Base-by-base conservation (phyloP, 1,140 invertebrate species). In the Telenomus remus region DNA sequence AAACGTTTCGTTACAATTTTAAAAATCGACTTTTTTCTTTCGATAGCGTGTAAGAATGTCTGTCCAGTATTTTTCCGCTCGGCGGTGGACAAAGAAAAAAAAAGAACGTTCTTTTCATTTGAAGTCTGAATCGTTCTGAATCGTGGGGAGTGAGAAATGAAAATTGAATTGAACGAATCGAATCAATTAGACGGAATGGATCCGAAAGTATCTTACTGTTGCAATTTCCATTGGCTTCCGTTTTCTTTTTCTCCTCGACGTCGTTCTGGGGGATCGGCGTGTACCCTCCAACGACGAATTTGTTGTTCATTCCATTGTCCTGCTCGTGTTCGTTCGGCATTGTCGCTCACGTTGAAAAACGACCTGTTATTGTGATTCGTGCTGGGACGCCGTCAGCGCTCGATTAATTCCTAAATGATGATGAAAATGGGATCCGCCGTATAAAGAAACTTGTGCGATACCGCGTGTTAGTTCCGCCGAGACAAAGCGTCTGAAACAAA, bases 261-360 rank as follows among this genome's bases (percentile, higher is more conserved):
- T 79, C 46, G 60, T 43, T 64, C 42, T 83, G 80, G 7, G 68
- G 76, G 7, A 85, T 81, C 10, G 80, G 77, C 33, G 46, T 78
- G 37, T 84, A 84, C 9, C 79, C 78, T 5, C 77, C 79, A 10
- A 79, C 16, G n/a, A 81, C 82, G 57, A 87, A 85, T 69, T 84
- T 85, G 55, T 86, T 86, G 79, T 83, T 85, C 65, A 87, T 85
- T 39, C 86, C 86, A 81, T 86, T 84, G 80, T 87, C 85, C 61
- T 83, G 82, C 63, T 86, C 84, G 77, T 85, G 83, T 71, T 84
- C 80, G 48, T 80, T 81, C 78, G 79, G 78, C 84, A 85, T 83
- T 64, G 64, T 82, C 63, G 72, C 33, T 34, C 50, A 8, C 33
- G 51, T 60, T 47, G 27, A 51, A n/a, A n/a, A 51, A 57, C 16